Base-by-base conservation (phyloP, 2,797 vertebrate species). In the Aeoliscus strigatus region DNA sequence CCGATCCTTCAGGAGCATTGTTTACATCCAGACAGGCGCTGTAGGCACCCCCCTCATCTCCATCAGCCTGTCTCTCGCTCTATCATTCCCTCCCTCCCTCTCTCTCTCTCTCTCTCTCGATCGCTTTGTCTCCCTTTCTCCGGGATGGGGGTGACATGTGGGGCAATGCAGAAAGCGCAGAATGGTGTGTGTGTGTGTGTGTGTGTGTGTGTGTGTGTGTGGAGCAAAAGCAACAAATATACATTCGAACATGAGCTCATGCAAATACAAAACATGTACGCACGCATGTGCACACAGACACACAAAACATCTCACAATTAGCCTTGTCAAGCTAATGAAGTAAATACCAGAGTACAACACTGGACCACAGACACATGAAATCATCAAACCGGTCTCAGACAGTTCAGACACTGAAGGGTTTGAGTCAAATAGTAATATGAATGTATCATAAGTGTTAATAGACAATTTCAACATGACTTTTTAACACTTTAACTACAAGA, bases 1-100 rank as follows among this genome's bases (percentile, higher is more conserved):
- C 87, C 89, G 85, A 91, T 91, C 90, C 86, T 91, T 92, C 77
- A 90, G 91, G 92, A 91, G 90, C 86, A 90, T 88, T 92, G 92
- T 92, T 93, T 92, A 91, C 91, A 93, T 91, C 88, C 89, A 90
- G 81, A 87, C 92, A 88, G 87, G 89, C 87, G 88, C 89, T 90
- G 88, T 73, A 88, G 90, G 90, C 89, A 54, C 82, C 77, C 83
- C 81, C 81, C 80, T 80, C 83, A 76, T 80, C 81, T 77, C 80
- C 70, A 69, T 77, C 67, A 70, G 79, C 79, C 77, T 71, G 69
- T 80, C 70, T 70, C 72, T 61, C 80, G 66, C 70, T 76, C 83
- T 82, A 75, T 54, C 58, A 61, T 77, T 79, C 77, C 68, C 69
- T 79, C 81, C 62, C 72, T 80, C 74, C 62, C 73, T 59, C 76